phyloP scores from a whole-genome alignment of 2,113 vertebrate genomes.

The Tauraco erythrolophus region DNA sequence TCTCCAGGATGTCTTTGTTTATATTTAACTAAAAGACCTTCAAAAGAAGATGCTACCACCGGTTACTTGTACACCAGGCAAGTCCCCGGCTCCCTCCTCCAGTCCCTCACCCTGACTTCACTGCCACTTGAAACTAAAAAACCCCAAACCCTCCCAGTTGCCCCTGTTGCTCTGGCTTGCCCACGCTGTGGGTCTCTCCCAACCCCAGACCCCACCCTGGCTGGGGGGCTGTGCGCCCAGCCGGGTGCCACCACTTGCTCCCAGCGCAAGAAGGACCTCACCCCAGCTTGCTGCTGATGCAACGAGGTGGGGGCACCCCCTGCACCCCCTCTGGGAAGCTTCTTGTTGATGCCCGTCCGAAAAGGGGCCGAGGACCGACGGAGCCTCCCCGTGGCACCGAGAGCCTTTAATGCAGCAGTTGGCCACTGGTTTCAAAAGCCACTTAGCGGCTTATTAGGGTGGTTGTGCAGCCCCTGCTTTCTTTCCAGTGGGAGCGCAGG shows the following conservation, averaged over 20 bases:
- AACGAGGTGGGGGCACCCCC: rapidly evolving
- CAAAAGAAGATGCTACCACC: rapidly evolving
- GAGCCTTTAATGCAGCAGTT: not conserved
- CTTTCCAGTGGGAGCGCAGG: not conserved
- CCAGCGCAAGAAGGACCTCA: not conserved
- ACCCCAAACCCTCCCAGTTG: not conserved
- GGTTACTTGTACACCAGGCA: not conserved
- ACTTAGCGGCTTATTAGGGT: not conserved
- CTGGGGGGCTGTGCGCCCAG: rapidly evolving
- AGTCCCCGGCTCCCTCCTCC: not conserved
- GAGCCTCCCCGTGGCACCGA: not conserved
- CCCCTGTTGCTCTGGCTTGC: not conserved
- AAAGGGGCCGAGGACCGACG: not conserved
- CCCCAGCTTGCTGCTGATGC: not conserved
- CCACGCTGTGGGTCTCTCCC: not conserved
- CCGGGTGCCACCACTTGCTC: not conserved
- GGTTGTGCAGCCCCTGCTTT: not conserved
- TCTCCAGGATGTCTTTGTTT: not conserved
- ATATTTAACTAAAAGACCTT: not conserved
- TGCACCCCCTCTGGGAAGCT: not conserved
- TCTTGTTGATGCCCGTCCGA: not conserved
- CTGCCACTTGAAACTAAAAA: not conserved
- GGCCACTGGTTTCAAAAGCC: not conserved
- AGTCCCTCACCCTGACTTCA: not conserved
- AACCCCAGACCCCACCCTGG: not conserved